These are phyloP conservation scores for Chrysocyon brachyurus DNA, from an alignment of 2,797 vertebrate genomes.

Conservation along the genomic window DNA sequence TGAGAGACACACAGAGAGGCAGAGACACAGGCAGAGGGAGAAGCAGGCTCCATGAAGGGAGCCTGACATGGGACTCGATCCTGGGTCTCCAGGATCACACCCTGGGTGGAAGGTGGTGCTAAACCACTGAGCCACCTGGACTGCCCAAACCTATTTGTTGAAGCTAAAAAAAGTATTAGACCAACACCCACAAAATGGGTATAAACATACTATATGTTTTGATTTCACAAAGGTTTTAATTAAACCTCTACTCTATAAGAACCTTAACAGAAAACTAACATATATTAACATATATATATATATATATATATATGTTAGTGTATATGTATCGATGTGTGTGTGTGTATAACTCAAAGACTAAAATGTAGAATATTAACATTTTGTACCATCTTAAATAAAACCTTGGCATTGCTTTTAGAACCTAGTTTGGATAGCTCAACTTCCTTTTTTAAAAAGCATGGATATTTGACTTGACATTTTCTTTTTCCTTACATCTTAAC, in stretches of 20 bases:
- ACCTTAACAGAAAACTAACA: not conserved
- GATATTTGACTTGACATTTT: not conserved
- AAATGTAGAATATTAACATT: not conserved
- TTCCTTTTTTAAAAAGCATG: not conserved
- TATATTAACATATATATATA: not conserved
- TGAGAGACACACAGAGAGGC: too few relatives aligned
- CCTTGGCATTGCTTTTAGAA: not conserved
- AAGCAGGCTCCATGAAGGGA: too few relatives aligned
- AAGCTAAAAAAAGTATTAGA: not conserved
- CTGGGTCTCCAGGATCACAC: too few relatives aligned
- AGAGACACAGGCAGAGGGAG: too few relatives aligned
- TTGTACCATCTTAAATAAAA: not conserved
- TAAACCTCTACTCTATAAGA: not conserved
- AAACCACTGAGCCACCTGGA: too few relatives aligned
- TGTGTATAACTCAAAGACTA: not conserved
- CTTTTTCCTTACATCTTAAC: not conserved
- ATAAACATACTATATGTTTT: too few relatives aligned
- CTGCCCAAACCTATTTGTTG: not conserved
- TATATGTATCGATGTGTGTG: too few relatives aligned
- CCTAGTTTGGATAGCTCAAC: not conserved
- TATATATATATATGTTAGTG: too few relatives aligned
- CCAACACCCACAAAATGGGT: not conserved
- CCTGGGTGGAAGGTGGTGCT: too few relatives aligned
- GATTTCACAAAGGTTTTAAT: not conserved
- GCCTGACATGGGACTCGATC: too few relatives aligned